Percentiles rank a stretch among this genome's conserved stretches.
phyloP scores from a whole-genome alignment of 1,140 invertebrate genomes.

The Pararge aegeria region DNA sequence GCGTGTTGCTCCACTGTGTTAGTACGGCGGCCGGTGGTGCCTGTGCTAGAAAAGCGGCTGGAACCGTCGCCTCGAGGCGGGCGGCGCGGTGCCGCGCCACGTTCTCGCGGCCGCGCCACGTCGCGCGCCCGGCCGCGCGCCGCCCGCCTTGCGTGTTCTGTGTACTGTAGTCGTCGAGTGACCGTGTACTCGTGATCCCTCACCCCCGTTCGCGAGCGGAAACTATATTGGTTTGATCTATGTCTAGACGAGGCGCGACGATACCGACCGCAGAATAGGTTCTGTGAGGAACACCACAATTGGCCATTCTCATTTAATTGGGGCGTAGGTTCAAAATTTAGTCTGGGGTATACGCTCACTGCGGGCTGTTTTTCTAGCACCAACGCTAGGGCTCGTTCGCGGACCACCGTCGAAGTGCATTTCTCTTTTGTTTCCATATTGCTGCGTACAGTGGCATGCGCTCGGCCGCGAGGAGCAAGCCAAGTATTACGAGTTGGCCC shows the following conservation, averaged over 20 bases:
- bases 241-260: conserved; percentile 69
- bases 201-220: conserved; percentile 51
- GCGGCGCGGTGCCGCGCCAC: conserved; percentile 23
- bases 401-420: conserved; percentile 72
- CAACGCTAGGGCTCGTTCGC: conserved; percentile 54
- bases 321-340: conserved; percentile 71
- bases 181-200: conserved; percentile 60
- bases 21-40: conserved; percentile 54
- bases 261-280: conserved; percentile 76
- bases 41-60: conserved; percentile 78
- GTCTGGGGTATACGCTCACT: conserved; percentile 43
- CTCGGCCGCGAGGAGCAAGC: conserved; percentile 98
- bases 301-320: conserved; percentile 70
- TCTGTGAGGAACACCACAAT: conserved; percentile 77
- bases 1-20: conserved; percentile 61
- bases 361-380: conserved; percentile 82
- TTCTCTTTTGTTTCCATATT: conserved; percentile 81
- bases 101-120: too few relatives aligned
- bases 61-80: conserved; percentile 50
- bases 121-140: conserved; percentile 40
- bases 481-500: conserved; percentile 99
- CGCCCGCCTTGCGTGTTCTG: conserved; percentile 66
- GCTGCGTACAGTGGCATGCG: conserved; percentile 94
- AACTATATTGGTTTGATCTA: conserved; percentile 77
- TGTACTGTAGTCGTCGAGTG: conserved; percentile 76